Evolutionary conservation across 2,888 invertebrate genomes (phyloP).

Genomic region (Drosophila niveifrons): DNA sequence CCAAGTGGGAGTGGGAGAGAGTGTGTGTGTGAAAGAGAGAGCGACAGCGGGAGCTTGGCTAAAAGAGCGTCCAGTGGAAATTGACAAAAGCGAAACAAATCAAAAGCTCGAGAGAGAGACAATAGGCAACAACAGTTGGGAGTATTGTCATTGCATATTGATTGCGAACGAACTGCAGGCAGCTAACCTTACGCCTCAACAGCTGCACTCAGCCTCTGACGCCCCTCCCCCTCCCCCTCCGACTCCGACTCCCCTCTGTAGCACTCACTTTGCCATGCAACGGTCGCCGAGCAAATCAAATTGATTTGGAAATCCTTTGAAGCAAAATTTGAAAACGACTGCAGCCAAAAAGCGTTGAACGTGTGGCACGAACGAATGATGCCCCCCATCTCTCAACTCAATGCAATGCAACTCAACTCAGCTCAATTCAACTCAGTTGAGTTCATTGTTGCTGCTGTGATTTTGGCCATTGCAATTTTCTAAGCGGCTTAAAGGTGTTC

Average conservation of each 20-base stretch:
- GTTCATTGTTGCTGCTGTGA: conserved; percentile 51
- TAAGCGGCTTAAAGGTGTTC: conserved; percentile 80
- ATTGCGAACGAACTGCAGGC: conserved; percentile 52
- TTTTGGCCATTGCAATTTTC: conserved; percentile 71
- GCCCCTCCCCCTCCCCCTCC: not conserved
- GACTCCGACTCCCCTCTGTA: too few relatives aligned
- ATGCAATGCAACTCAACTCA: too few relatives aligned
- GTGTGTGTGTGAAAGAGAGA: not conserved
- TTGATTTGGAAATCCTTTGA: conserved; percentile 74
- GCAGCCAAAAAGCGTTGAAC: conserved; percentile 7
- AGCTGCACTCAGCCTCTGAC: not conserved
- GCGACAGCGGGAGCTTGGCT: not conserved
- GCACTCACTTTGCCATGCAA: not conserved
- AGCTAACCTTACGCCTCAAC: conserved; percentile 24
- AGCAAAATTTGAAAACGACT: conserved; percentile 46
- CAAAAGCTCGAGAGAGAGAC: conserved; percentile 62
- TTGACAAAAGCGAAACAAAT: conserved; percentile 77
- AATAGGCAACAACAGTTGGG: conserved; percentile 57
- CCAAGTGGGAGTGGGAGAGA: not conserved
- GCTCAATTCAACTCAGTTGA: conserved; percentile 1
- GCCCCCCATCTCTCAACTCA: conserved; percentile 10
- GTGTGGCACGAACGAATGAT: conserved; percentile 9
- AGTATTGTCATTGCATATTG: conserved; percentile 66
- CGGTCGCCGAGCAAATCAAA: conserved; percentile 64
- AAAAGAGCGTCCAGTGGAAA: conserved; percentile 59